Conservation (phyloP, 2,113 vertebrate genomes). For the Phalacrocorax carbo region DNA sequence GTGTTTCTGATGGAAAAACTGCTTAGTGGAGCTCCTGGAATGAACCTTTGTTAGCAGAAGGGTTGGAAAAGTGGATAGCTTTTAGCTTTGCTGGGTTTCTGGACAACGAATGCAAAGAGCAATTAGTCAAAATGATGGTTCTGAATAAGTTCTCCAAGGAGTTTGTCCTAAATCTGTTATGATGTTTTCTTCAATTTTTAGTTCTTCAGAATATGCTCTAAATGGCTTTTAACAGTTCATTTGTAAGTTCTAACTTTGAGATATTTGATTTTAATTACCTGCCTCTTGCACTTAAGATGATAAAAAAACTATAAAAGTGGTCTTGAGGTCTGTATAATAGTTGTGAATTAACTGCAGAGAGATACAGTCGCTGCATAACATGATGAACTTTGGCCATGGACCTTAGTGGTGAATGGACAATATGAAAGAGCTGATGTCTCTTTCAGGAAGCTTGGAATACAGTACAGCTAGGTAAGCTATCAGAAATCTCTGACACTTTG, state of each 20-base stretch:
- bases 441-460: neutral
- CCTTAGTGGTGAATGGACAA: neutral
- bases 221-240: neutral
- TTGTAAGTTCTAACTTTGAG: neutral
- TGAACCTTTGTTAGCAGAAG: neutral
- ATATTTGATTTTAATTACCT: neutral
- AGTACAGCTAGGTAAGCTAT: neutral
- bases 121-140: neutral
- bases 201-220: neutral
- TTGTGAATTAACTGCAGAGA: neutral
- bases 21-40: neutral
- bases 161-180: neutral
- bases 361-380: neutral
- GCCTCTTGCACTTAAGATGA: neutral
- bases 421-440: neutral
- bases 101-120: neutral
- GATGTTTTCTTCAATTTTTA: neutral
- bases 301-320: neutral
- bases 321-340: neutral
- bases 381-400: neutral
- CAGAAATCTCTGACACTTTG: neutral
- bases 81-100: neutral
- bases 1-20: neutral
- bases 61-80: neutral
- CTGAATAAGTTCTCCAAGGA: neutral